Evolutionary conservation across 2,113 vertebrate species (phyloP), one percentile per base, ranked within the genome.

Genomic region (Emberiza fucata): DNA sequence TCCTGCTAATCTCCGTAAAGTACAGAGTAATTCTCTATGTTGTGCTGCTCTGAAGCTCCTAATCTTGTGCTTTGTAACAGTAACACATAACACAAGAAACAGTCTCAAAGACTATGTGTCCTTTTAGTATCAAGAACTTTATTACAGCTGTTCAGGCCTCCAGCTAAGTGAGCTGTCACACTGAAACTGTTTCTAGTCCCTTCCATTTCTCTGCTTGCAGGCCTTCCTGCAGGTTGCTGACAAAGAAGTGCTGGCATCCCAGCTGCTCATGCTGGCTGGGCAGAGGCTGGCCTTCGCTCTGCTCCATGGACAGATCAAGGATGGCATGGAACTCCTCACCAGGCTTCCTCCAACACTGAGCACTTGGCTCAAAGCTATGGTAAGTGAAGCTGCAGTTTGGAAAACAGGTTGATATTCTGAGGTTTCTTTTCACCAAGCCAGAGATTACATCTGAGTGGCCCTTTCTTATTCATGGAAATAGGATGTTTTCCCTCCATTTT

Each of bases 281-380:
- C 99, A 99, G 98, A 98, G 99, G 82, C 96, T 99, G 97, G 98
- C 99, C 8, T 98, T 98, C 0, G 95, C 98, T 2, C 97, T 99
- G 65, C 98, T 99, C 25, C 99, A 98, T 56, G 97, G 94, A 2
- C 99, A 99, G 97, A 99, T 98, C 0, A 98, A 98, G 81, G 96
- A 99, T 7, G 98, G 99, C 20, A 98, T 99, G 99, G 99, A 99
- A 95, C 97, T 99, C 86, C 98, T 99, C 10, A 98, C 98, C 51
- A 97, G 99, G 54, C 98, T 99, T 37, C 98, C 99, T 4, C 98
- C 99, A 23, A 99, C 98, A 0, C 98, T 99, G 25, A 99, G 99
- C 91, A 99, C 99, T 5, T 99, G 99, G 99, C 98, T 99, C 68
- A 99, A 99, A 94, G 99, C 99, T 5, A 99, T 99, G 99, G 99